Percentiles rank a stretch among this genome's conserved stretches.
These are phyloP conservation scores for Theodoxus fluviatilis DNA, from an alignment of 2,888 invertebrate species.

Conservation along the genomic window DNA sequence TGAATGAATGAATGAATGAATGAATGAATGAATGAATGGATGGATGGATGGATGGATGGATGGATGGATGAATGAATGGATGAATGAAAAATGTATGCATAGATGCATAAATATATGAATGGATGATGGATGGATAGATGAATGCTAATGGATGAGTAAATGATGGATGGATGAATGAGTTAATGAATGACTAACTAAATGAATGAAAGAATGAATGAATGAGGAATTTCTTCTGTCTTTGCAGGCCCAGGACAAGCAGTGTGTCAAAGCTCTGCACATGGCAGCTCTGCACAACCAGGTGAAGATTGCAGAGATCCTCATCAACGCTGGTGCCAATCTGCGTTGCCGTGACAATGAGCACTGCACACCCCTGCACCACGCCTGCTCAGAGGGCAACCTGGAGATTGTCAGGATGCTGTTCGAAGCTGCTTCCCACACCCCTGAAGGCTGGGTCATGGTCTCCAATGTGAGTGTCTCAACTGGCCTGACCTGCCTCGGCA, in stretches of 20 bases:
- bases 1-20: too few relatives aligned
- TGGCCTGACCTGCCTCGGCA: too few relatives aligned
- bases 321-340: constrained; percentile 74
- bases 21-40: too few relatives aligned
- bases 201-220: background rate
- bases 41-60: too few relatives aligned
- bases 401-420: constrained; percentile 71
- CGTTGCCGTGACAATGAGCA: constrained; percentile 58
- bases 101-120: too few relatives aligned
- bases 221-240: constrained; percentile 55
- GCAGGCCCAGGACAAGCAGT: constrained; percentile 73
- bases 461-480: constrained; percentile 56
- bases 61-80: too few relatives aligned
- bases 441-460: constrained; percentile 69
- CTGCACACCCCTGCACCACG: constrained; percentile 83
- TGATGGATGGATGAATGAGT: too few relatives aligned
- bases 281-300: constrained; percentile 64
- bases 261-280: constrained; percentile 75
- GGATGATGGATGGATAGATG: too few relatives aligned
- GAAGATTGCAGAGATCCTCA: constrained; percentile 55
- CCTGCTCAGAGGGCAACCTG: constrained; percentile 74
- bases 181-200: too few relatives aligned
- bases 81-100: too few relatives aligned
- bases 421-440: constrained; percentile 70
- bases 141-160: too few relatives aligned